Evolutionary conservation across 2,113 vertebrate genomes (phyloP).

Genomic region (Trogon melanurus): DNA sequence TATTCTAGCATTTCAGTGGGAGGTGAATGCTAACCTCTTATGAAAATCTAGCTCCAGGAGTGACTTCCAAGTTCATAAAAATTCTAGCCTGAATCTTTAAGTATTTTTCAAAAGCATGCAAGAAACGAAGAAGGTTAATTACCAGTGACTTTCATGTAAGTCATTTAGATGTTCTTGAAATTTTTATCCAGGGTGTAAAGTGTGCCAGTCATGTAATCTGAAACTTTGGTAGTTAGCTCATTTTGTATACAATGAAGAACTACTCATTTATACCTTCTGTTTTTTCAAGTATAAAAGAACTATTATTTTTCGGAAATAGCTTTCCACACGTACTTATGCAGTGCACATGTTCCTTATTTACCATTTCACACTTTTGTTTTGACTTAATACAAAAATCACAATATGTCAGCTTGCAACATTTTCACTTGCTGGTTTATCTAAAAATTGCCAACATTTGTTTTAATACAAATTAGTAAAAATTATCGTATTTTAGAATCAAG

Average conservation of each 20-base stretch:
- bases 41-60: background rate
- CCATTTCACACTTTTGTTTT: background rate
- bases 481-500: background rate
- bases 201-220: background rate
- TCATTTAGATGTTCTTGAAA: background rate
- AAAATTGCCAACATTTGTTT: background rate
- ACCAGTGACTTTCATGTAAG: background rate
- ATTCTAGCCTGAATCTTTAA: background rate
- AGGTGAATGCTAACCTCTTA: background rate
- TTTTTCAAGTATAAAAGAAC: background rate
- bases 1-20: constrained; percentile 17
- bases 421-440: background rate
- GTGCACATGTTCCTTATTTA: background rate
- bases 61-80: constrained; percentile 29
- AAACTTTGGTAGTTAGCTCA: background rate
- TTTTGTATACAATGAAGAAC: background rate
- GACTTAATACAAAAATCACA: background rate
- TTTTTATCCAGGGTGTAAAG: background rate
- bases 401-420: background rate
- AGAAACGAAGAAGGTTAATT: constrained; percentile 38
- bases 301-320: background rate
- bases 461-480: background rate
- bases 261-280: background rate
- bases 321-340: background rate
- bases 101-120: constrained; percentile 21